These are phyloP conservation scores for Aptenodytes patagonicus DNA, from an alignment of 2,113 vertebrate genomes.

Conservation along the genomic window DNA sequence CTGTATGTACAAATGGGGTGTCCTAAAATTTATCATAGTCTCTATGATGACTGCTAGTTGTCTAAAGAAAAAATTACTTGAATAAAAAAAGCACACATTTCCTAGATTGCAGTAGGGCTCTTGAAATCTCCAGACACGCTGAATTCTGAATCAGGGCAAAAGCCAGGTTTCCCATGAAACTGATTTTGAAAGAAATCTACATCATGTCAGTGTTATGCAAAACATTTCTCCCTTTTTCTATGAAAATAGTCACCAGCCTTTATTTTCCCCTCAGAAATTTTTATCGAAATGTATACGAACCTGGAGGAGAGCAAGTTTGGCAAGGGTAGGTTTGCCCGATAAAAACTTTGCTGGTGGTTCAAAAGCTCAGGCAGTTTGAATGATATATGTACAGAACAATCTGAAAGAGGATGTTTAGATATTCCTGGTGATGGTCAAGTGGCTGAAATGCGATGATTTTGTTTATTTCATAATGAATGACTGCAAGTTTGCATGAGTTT, in stretches of 20 bases:
- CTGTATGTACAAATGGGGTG: not conserved
- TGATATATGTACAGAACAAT: not conserved
- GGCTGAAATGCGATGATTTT: not conserved
- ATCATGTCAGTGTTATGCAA: not conserved
- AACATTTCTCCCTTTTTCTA: not conserved
- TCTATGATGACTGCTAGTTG: not conserved
- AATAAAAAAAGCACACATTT: not conserved
- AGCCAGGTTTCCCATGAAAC: not conserved
- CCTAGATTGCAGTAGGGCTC: not conserved
- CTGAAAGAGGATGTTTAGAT: not conserved
- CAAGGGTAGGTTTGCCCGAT: not conserved
- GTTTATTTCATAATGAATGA: not conserved
- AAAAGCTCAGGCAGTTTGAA: not conserved
- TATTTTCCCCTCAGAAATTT: not conserved
- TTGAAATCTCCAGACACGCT: not conserved
- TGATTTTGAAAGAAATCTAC: not conserved
- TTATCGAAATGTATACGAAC: not conserved
- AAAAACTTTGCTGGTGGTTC: not conserved
- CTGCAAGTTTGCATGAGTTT: not conserved
- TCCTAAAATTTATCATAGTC: not conserved
- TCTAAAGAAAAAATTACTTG: not conserved
- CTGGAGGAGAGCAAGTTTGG: not conserved
- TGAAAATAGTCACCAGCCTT: not conserved
- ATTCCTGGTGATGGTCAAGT: not conserved
- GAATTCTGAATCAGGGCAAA: not conserved